Evolutionary conservation across 2,797 vertebrate genomes (phyloP), one percentile per base, ranked within the genome.

Genomic region (Lacerta viridis): DNA sequence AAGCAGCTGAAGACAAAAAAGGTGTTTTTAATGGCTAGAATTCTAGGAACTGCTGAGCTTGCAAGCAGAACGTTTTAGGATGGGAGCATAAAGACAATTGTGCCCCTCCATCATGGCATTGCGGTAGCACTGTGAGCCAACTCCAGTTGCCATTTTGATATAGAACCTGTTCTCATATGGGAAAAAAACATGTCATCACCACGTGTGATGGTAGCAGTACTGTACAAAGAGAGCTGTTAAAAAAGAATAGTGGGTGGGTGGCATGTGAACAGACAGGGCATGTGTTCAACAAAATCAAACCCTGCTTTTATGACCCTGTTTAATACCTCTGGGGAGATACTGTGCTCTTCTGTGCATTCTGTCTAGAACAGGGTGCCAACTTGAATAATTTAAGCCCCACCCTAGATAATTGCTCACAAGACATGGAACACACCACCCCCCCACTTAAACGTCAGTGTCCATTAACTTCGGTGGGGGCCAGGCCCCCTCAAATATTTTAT

Each of bases 1-100:
- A 88, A 15, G 72, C 36, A 76, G 72, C 18, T 71, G 50, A 89
- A 88, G 20, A 17, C 17, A 50, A 36, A 85, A 64, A 46, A 33
- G 33, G 61, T 39, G 69, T 11, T 29, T 80, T 89, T 61, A 50
- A 46, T 64, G 55, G 25, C 17, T 68, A 55, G 59, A 39, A 55
- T 64, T 33, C 27, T 76, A 39, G 23, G 71, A 84, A 15, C 5
- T 59, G n/a, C 46, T 55, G 10, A 13, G 29, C 2, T 46, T 75
- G 36, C 77, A 75, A 66, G 61, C 17, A 7, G 33, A 74, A 74
- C 7, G 3, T 81, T 80, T 71, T 9, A 59, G 41, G 39, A 68
- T 46, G 5, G 20, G 75, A 18, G 27, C 41, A 46, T 69, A 27
- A 55, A 18, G 20, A 64, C 61, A 64, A 23, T 23, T 64, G 61